Conservation (phyloP, 2,888 invertebrate genomes). For the Melanargia galathea region DNA sequence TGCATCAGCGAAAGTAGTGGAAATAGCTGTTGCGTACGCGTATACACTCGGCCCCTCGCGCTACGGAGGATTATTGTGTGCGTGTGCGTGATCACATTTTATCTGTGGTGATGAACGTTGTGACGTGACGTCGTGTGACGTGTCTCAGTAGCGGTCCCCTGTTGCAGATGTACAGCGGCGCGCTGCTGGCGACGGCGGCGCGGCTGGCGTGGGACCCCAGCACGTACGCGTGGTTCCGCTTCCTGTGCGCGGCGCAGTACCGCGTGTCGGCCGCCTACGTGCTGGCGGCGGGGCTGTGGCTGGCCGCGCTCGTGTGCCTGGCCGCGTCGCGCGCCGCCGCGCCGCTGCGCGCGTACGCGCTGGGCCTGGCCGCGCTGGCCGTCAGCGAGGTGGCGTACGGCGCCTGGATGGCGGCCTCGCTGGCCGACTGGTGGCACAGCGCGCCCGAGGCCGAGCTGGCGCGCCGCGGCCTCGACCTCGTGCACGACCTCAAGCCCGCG, state of each 20-base stretch:
- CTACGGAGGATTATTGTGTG: no score
- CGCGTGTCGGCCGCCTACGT: constrained; percentile 72
- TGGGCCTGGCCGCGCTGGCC: constrained; percentile 67
- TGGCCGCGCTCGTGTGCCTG: constrained; percentile 70
- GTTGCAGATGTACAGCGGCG: constrained; percentile 76
- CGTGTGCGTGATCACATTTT: no score
- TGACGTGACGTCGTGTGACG: no score
- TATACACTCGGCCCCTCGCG: no score
- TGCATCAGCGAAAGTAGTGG: no score
- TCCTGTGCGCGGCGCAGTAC: constrained; percentile 76
- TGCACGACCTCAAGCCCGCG: constrained; percentile 76
- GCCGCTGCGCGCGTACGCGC: constrained; percentile 51
- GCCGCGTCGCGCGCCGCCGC: constrained; percentile 58
- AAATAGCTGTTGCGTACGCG: no score
- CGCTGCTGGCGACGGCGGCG: constrained; percentile 77
- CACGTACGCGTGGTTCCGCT: constrained; percentile 78
- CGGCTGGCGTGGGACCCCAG: constrained; percentile 79
- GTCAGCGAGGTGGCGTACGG: constrained; percentile 72
- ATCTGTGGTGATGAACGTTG: no score
- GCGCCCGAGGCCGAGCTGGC: constrained; percentile 75
- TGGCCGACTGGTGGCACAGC: constrained; percentile 71
- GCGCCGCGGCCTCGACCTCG: constrained; percentile 68
- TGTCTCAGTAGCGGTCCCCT: no score
- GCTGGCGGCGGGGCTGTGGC: constrained; percentile 70
- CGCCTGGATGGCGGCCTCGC: constrained; percentile 74